A percentile compares a stretch with the other conserved stretches of the same genome.
These are phyloP conservation scores for Camponotus floridanus DNA, from an alignment of 1,140 invertebrate species.

Conservation along the genomic window DNA sequence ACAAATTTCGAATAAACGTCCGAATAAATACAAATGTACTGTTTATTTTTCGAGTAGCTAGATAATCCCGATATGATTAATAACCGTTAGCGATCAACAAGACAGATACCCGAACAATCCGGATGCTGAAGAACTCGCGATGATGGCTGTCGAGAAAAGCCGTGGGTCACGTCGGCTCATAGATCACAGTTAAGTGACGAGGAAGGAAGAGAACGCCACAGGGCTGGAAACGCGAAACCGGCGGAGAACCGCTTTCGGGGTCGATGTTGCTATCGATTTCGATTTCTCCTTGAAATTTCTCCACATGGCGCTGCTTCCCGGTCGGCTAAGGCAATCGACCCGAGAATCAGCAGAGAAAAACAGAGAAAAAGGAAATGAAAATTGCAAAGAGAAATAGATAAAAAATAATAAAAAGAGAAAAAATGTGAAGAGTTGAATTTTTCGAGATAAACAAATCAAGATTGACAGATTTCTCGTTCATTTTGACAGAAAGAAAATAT, in stretches of 20 bases:
- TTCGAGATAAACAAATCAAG: neutral
- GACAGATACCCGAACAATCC: neutral
- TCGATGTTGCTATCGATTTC: conserved; percentile 77
- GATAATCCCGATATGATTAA: conserved; percentile 52
- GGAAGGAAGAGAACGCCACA: conserved; percentile 36
- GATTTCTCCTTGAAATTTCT: conserved; percentile 81
- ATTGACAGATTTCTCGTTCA: neutral
- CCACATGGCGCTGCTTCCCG: conserved; percentile 43
- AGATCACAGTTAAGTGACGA: conserved; percentile 8
- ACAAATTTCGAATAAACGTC: conserved; percentile 10
- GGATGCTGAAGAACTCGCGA: conserved; percentile 31
- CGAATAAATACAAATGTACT: conserved; percentile 2
- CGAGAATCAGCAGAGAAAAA: neutral
- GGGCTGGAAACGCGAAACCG: conserved; percentile 44
- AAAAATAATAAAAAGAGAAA: neutral
- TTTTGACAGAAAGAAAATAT: neutral
- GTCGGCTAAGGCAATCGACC: neutral
- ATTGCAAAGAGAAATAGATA: neutral
- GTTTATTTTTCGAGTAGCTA: conserved; percentile 7
- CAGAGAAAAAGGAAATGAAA: too few relatives aligned
- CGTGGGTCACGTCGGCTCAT: conserved; percentile 33
- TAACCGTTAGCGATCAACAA: conserved; percentile 12
- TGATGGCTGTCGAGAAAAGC: conserved; percentile 21
- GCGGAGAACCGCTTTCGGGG: conserved; percentile 60
- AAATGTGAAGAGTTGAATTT: neutral